phyloP scores from a whole-genome alignment of 2,797 vertebrate genomes.

The Staurois parvus region DNA sequence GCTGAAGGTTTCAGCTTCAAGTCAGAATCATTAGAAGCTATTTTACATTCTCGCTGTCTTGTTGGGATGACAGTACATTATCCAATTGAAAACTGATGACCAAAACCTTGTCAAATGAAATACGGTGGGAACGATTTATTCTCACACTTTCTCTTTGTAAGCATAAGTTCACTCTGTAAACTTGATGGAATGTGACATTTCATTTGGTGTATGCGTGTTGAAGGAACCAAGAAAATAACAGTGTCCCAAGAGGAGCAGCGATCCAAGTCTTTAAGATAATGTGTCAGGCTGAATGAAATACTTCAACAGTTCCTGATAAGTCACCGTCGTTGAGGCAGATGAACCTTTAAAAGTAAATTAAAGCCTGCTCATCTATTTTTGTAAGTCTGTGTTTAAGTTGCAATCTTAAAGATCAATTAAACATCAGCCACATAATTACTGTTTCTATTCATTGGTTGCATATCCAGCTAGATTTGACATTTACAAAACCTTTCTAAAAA shows the following conservation, averaged over 20 bases:
- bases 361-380: conserved; percentile 11
- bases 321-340: conserved; percentile 10
- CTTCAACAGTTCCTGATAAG: conserved; percentile 31
- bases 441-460: conserved; percentile 8
- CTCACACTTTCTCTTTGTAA: conserved; percentile 63
- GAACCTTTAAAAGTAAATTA: conserved; percentile 31
- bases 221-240: conserved; percentile 65
- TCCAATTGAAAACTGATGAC: conserved; percentile 66
- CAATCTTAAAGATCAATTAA: conserved; percentile 31
- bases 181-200: conserved; percentile 69
- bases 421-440: conserved; percentile 23
- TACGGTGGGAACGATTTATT: conserved; percentile 64
- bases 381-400: conserved; percentile 13
- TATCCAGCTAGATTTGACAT: conserved; percentile 21
- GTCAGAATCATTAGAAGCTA: conserved; percentile 59
- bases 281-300: conserved; percentile 40
- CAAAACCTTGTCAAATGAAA: conserved; percentile 62
- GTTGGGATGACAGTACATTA: conserved; percentile 59
- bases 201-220: conserved; percentile 66
- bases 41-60: conserved; percentile 58
- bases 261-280: conserved; percentile 60
- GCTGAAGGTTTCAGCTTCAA: conserved; percentile 50
- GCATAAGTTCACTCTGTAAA: conserved; percentile 58
- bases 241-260: conserved; percentile 54
- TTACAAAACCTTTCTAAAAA: conserved; percentile 29